phyloP scores from a whole-genome alignment of 2,797 vertebrate species.

The Falco concolor region DNA sequence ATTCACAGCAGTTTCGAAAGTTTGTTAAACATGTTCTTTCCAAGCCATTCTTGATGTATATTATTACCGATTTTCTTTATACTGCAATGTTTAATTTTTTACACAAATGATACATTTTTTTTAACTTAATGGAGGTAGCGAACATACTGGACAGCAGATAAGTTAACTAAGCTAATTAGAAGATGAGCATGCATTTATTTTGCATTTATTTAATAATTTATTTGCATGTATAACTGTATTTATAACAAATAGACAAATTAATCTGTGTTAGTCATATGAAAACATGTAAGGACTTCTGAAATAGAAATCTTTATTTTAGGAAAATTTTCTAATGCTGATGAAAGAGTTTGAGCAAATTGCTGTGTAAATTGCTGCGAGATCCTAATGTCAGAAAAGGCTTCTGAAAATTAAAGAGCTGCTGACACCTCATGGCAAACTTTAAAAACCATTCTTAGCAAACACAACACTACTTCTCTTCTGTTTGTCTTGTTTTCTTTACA shows the following conservation, averaged over 20 bases:
- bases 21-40: background rate
- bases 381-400: slow-evolving; percentile 26
- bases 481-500: background rate
- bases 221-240: background rate
- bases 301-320: background rate
- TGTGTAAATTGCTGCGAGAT: background rate
- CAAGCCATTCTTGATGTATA: background rate
- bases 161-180: background rate
- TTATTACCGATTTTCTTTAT: background rate
- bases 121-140: background rate
- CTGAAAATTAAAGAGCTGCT: slow-evolving; percentile 69
- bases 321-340: background rate
- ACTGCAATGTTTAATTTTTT: background rate
- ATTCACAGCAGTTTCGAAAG: background rate
- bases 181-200: slow-evolving; percentile 3
- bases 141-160: background rate
- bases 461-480: background rate
- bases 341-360: background rate
- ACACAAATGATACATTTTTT: background rate
- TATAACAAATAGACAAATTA: background rate
- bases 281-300: background rate
- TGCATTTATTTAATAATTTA: background rate
- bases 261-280: background rate
- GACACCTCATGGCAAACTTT: slow-evolving; percentile 64
- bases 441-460: slow-evolving; percentile 25